Percentiles rank a stretch among this genome's conserved stretches.
Evolutionary conservation across 2,113 vertebrate species (phyloP).

Genomic region (Solea solea): DNA sequence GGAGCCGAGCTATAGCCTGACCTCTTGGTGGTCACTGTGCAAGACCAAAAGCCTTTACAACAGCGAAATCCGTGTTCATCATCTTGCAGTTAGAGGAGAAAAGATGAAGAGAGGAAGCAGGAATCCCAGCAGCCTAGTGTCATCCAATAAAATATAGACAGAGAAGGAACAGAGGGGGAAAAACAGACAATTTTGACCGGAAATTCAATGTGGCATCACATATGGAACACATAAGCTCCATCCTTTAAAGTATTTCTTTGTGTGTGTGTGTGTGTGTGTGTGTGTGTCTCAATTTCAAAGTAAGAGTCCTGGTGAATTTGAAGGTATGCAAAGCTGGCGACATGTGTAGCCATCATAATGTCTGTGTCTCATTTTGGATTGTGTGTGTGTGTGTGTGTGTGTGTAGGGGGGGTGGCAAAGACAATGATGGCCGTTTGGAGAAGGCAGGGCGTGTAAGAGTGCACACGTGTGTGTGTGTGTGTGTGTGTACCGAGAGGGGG

Average conservation of each 20-base stretch:
- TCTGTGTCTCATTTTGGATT: conserved; percentile 88
- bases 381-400: not conserved
- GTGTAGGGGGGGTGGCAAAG: not conserved
- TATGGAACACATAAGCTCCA: conserved; percentile 91
- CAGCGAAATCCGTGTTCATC: not conserved
- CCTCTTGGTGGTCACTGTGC: conserved; percentile 5
- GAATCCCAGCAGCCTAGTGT: conserved; percentile 85
- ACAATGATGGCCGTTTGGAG: not conserved
- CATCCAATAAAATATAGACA: conserved; percentile 84
- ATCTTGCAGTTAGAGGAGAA: not conserved
- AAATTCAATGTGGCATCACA: conserved; percentile 97
- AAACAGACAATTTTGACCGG: conserved; percentile 88
- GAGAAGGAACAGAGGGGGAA: conserved; percentile 2
- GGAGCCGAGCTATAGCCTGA: not conserved
- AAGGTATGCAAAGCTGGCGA: conserved; percentile 91
- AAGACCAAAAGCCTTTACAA: not conserved
- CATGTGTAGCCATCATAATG: conserved; percentile 92
- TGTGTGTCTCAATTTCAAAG: conserved; percentile 50
- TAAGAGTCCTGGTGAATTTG: conserved; percentile 51
- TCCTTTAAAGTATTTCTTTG: conserved; percentile 50
- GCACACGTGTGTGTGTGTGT: conserved; percentile 15
- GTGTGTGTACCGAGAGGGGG: conserved; percentile 55
- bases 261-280: conserved; percentile 38
- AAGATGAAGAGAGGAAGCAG: conserved; percentile 76
- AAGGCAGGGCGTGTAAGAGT: not conserved